A percentile compares a stretch with the other conserved stretches of the same genome.
Conservation (phyloP, 2,888 invertebrate species). For the Alentia gelatinosa region DNA sequence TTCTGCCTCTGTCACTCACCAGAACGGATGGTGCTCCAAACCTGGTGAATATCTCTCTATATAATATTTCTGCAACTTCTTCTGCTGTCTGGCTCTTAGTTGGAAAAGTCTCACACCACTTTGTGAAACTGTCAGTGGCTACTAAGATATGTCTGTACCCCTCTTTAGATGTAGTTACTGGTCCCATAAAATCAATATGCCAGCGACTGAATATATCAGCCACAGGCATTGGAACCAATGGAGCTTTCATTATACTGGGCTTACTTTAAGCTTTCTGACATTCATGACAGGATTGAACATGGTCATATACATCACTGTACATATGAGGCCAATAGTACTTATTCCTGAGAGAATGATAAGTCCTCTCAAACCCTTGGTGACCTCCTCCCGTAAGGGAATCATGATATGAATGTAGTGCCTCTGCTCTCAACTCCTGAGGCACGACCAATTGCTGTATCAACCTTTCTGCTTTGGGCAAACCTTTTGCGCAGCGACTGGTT, state of each 20-base stretch:
- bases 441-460: neutral
- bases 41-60: neutral
- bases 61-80: neutral
- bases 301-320: neutral
- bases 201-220: neutral
- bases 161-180: neutral
- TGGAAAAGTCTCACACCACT: neutral
- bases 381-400: neutral
- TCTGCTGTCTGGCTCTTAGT: neutral
- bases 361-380: slow-evolving; percentile 2
- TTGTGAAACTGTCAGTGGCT: neutral
- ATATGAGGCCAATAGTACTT: slow-evolving; percentile 24
- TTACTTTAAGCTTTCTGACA: neutral
- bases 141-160: slow-evolving; percentile 2
- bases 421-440: neutral
- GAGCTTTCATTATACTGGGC: neutral
- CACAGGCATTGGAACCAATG: neutral
- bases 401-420: neutral
- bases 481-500: too few relatives aligned
- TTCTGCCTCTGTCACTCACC: neutral
- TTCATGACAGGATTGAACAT: neutral
- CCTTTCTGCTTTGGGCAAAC: slow-evolving; percentile 15
- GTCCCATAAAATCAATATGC: neutral
- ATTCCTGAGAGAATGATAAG: neutral
- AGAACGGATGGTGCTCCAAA: neutral